Evolutionary conservation across 2,113 vertebrate genomes (phyloP).

Genomic region (Centropristis striata): DNA sequence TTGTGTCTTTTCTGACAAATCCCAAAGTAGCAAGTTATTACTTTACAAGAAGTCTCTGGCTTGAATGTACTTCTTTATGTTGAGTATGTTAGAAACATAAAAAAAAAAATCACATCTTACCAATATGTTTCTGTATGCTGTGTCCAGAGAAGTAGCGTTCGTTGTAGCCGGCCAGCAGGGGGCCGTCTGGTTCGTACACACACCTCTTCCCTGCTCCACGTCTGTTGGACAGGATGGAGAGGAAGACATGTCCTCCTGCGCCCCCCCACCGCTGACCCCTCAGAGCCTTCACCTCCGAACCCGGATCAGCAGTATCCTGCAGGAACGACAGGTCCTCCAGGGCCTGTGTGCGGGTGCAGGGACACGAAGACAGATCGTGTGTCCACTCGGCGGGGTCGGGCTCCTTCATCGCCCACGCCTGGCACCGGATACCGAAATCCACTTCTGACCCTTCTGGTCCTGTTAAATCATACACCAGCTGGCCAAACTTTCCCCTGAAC

Average conservation of each 20-base stretch:
- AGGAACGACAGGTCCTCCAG: conserved; percentile 81
- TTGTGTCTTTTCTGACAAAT: too few species aligned
- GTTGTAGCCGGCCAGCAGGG: conserved; percentile 84
- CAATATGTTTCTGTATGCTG: conserved; percentile 80
- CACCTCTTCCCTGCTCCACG: conserved; percentile 85
- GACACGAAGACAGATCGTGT: conserved; percentile 75
- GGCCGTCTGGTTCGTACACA: conserved; percentile 84
- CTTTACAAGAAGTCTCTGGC: too few species aligned
- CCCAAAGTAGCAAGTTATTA: too few species aligned
- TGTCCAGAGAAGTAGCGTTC: conserved; percentile 84
- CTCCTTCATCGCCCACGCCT: conserved; percentile 82
- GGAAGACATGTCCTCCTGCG: conserved; percentile 72
- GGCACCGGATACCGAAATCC: conserved; percentile 78
- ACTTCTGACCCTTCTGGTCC: conserved; percentile 21
- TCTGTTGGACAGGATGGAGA: conserved; percentile 81
- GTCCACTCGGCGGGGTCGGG: conserved; percentile 81
- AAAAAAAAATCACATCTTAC: too few species aligned
- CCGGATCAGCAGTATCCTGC: conserved; percentile 68
- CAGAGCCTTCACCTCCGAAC: conserved; percentile 59
- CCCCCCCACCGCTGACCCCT: conserved; percentile 80
- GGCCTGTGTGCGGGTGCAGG: conserved; percentile 84
- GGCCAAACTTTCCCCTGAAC: conserved; percentile 78
- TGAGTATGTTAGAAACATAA: background rate
- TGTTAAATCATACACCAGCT: conserved; percentile 84
- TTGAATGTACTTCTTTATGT: too few species aligned